Evolutionary conservation across 1,140 invertebrate genomes (phyloP), one percentile per base, ranked within the genome.

Genomic region (Trypoxylus dichotomus): DNA sequence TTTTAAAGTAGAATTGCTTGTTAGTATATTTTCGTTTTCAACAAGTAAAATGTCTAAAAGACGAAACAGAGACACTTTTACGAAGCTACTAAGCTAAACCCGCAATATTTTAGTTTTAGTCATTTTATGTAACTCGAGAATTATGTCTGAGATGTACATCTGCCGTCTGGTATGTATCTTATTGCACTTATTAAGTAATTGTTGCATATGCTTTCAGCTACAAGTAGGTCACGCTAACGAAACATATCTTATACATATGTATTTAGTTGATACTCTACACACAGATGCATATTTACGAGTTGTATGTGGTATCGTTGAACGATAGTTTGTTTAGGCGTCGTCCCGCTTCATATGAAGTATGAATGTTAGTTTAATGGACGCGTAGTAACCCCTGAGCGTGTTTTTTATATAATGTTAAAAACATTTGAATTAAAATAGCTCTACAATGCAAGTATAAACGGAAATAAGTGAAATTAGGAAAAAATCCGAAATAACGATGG

Each of bases 141-240:
- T 19, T 54, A 15, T 54, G 47, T 19, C 15, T 54, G 47, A 19
- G 47, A 54, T 8, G 32, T 58, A 58, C 60, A 68, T 68, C 60
- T 68, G 60, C 27, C 24, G 27, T 29, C 24, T 15, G 24, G 21
- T 68, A 10, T 68, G 27, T 68, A 54, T 68, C 27, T 10, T 68
- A 68, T 24, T 68, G 27, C 47, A 58, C 7, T 58, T 68, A 68
- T 68, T 24, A 68, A 68, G 27, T 68, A 68, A 68, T 68, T 68
- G 60, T 68, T 68, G 60, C 60, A 68, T 24, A 68, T 68, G 60
- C 21, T 68, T 68, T 25, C 60, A 24, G 19, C 15, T 27, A 68
- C 7, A 68, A 68, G 24, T 68, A 68, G 60, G 60, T 68, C 60
- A 68, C 24, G 24, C 24, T 68, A 27, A 68, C 21, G 60, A 25